Conservation (phyloP, 2,797 vertebrate genomes). For the Acomys russatus region DNA sequence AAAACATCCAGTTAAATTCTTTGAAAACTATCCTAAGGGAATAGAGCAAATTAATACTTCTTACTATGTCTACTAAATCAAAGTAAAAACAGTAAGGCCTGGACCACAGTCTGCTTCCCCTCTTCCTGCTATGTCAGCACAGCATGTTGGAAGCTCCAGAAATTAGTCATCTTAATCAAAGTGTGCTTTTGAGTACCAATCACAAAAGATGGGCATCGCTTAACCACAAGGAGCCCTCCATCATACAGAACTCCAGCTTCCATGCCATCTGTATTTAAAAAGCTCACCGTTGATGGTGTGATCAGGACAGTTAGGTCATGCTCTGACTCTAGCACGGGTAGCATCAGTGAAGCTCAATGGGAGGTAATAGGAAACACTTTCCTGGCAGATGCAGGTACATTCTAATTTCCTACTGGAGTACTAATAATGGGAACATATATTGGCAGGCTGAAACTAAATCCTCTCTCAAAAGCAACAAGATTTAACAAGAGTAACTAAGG, state of each 20-base stretch:
- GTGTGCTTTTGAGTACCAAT: background rate
- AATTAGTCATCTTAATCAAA: background rate
- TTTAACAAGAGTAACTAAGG: constrained; percentile 4
- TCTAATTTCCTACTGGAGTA: background rate
- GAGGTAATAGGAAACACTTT: background rate
- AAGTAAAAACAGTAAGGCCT: constrained; percentile 10
- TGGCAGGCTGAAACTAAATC: constrained; percentile 42
- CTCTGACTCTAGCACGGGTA: constrained; percentile 14
- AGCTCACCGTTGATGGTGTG: background rate
- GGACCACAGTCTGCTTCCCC: background rate
- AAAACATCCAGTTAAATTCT: constrained; percentile 42
- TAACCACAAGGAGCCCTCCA: background rate
- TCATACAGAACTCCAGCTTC: background rate
- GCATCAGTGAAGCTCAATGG: background rate
- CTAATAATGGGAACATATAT: background rate
- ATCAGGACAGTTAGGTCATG: background rate
- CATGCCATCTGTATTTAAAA: background rate
- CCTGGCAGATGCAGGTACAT: background rate
- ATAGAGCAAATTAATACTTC: constrained; percentile 52
- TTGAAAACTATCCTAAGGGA: constrained; percentile 50
- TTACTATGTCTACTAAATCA: constrained; percentile 38
- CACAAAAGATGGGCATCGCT: background rate
- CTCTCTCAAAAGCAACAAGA: background rate
- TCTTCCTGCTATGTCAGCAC: background rate
- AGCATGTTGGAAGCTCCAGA: background rate